phyloP scores from a whole-genome alignment of 2,797 vertebrate genomes.

The Gallirallus australis region DNA sequence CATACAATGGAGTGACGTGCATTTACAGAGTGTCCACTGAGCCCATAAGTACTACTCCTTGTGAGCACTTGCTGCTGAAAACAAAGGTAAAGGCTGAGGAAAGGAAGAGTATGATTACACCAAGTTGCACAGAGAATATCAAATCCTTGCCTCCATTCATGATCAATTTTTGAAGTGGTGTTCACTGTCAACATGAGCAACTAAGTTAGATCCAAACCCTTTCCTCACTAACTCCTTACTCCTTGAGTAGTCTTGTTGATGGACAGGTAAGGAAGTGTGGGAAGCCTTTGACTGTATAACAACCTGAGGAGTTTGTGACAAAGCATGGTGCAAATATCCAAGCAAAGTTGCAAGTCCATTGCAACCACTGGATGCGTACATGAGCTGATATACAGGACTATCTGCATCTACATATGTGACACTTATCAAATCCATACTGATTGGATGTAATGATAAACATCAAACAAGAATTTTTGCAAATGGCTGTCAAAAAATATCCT shows the following conservation, averaged over 20 bases:
- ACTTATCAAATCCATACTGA: neutral
- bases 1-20: neutral
- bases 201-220: neutral
- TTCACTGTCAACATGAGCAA: neutral
- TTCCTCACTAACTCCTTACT: neutral
- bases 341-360: neutral
- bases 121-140: neutral
- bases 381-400: neutral
- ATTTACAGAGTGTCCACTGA: neutral
- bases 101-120: neutral
- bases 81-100: neutral
- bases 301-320: neutral
- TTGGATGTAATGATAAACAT: neutral
- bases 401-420: no score
- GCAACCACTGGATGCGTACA: neutral
- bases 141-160: accelerated
- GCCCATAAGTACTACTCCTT: neutral
- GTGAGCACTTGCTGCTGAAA: neutral
- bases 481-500: neutral
- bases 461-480: neutral
- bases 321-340: neutral
- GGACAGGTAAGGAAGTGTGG: neutral
- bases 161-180: neutral
- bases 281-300: neutral
- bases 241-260: accelerated